Evolutionary conservation across 2,113 vertebrate genomes (phyloP), one percentile per base, ranked within the genome.

Genomic region (Lagopus leucura): DNA sequence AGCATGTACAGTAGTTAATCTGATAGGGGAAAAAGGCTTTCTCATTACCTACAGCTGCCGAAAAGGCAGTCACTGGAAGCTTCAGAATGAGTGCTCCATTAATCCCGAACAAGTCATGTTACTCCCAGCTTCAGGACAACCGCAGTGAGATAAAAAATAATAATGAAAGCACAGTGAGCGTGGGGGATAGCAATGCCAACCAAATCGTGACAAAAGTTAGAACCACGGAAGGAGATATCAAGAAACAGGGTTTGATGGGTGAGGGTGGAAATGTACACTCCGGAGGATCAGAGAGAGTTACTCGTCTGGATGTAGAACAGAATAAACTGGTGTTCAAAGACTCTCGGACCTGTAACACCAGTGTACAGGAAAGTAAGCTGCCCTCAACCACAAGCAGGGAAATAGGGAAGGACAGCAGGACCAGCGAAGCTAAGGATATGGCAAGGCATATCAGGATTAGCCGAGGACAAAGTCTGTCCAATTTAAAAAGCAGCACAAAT

Each of bases 121-220:
- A 97, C 40, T 54, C 90, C 40, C 97, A 97, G 74, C 78, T 98
- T 73, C 97, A 92, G 83, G 97, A 97, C 81, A 97, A 97, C 90
- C 64, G 11, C 94, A 97, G 96, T 0, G 97, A 97, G 79, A 87
- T 94, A 5, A 97, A 91, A 92, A 98, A 98, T 57, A 97, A 98
- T 70, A 98, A 98, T 10, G 97, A 98, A 95, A 96, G 70, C 19
- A 13, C 95, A 58, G 50, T 95, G 50, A 96, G 54, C 61, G 70
- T 95, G 64, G 98, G 98, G 42, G 98, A 98, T 70, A 91, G 87
- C 22, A 98, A 98, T 80, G 98, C 98, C 93, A 98, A 98, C 88
- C 96, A 96, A 70, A 96, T 98, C 69, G 77, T 93, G 76, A 40
- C 96, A 25, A 95, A 97, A 72, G 50, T 82, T 54, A 71, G 60